Evolutionary conservation across 2,113 vertebrate genomes (phyloP).

Genomic region (Lampris incognitus): DNA sequence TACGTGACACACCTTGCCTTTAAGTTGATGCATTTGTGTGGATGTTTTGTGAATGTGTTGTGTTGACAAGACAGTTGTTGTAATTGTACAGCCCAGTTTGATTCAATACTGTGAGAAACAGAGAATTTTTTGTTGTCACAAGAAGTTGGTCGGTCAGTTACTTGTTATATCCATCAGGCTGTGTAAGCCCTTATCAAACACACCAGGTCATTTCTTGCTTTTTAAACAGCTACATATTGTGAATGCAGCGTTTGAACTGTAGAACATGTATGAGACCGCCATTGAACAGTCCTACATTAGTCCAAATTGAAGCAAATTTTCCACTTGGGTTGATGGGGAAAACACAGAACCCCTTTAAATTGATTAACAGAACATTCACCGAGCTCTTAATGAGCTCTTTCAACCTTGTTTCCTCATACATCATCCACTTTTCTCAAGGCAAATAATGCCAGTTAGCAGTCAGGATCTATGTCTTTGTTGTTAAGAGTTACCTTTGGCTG

Average conservation of each 20-base stretch:
- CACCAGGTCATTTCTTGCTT: slow-evolving; percentile 29
- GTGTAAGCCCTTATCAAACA: slow-evolving; percentile 27
- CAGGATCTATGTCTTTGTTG: slow-evolving; percentile 11
- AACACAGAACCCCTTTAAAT: slow-evolving; percentile 35
- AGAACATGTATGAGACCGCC: slow-evolving; percentile 32
- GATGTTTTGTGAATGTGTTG: neutral
- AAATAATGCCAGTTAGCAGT: slow-evolving; percentile 5
- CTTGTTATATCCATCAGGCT: slow-evolving; percentile 13
- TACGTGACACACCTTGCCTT: slow-evolving; percentile 6
- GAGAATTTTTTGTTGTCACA: slow-evolving; percentile 29
- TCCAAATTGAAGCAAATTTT: slow-evolving; percentile 32
- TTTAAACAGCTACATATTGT: slow-evolving; percentile 19
- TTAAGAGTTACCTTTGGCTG: slow-evolving; percentile 1
- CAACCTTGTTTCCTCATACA: slow-evolving; percentile 26
- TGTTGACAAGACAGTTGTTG: slow-evolving; percentile 6
- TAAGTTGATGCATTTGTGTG: slow-evolving; percentile 5
- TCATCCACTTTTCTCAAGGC: slow-evolving; percentile 26
- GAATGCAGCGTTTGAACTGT: neutral
- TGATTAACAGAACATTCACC: slow-evolving; percentile 38
- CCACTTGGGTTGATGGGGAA: slow-evolving; percentile 23
- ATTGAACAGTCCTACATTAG: slow-evolving; percentile 6
- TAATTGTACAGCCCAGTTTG: slow-evolving; percentile 1
- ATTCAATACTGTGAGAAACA: slow-evolving; percentile 12
- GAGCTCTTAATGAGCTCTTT: slow-evolving; percentile 47
- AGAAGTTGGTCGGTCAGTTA: slow-evolving; percentile 5